Percentiles rank a stretch among this genome's conserved stretches.
These are phyloP conservation scores for Palloptera scutellata DNA, from an alignment of 2,888 invertebrate genomes.

Conservation along the genomic window DNA sequence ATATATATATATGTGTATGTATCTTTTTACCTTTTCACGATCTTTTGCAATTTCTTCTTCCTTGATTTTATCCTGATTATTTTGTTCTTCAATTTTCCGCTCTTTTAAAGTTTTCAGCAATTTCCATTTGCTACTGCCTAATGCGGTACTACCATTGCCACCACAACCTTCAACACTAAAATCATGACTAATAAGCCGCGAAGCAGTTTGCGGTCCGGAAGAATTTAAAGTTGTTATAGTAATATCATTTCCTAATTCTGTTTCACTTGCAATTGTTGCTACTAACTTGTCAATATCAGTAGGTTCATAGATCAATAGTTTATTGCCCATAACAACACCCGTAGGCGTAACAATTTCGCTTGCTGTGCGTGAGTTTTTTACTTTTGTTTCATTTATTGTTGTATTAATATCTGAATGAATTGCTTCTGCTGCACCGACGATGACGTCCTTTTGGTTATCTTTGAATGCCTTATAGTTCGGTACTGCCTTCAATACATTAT, in stretches of 20 bases:
- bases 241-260: background rate
- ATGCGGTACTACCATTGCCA: slow-evolving; percentile 42
- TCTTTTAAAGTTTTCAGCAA: slow-evolving; percentile 88
- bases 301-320: no score
- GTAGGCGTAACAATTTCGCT: background rate
- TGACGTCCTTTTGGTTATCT: slow-evolving; percentile 19
- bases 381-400: background rate
- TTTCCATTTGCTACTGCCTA: slow-evolving; percentile 91
- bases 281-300: background rate
- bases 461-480: slow-evolving; percentile 37
- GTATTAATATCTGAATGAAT: background rate
- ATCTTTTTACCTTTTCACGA: slow-evolving; percentile 76
- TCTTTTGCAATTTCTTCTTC: slow-evolving; percentile 72
- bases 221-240: background rate
- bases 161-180: slow-evolving; percentile 60
- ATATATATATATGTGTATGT: no score
- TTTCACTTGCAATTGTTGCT: background rate
- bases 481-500: slow-evolving; percentile 20
- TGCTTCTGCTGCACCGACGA: slow-evolving; percentile 1
- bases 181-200: slow-evolving; percentile 46
- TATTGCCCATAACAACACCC: background rate
- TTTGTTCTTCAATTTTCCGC: slow-evolving; percentile 86
- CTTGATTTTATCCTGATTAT: slow-evolving; percentile 73
- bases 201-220: slow-evolving; percentile 1
- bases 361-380: background rate